phyloP scores from a whole-genome alignment of 2,888 invertebrate species.

The Acrocyrtus sp. region DNA sequence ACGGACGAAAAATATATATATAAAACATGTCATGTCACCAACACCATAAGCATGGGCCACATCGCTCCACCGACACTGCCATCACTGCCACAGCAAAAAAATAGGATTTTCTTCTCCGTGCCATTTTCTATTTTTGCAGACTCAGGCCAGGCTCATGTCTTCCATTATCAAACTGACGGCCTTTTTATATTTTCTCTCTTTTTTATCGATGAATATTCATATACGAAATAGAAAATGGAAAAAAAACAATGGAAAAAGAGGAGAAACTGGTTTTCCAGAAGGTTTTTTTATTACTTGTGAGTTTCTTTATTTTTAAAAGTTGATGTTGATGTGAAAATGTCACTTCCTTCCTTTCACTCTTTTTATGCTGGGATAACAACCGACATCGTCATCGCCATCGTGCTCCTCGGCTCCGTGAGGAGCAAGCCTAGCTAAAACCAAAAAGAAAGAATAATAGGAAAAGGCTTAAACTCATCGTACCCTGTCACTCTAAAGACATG shows the following conservation, averaged over 20 bases:
- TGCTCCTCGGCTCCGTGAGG: too few species aligned
- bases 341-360: conserved; percentile 24
- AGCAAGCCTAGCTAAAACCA: background rate
- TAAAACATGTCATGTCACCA: conserved; percentile 28
- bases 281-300: conserved; percentile 17
- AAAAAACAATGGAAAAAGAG: background rate
- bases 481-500: too few species aligned
- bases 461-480: too few species aligned
- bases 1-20: conserved; percentile 34
- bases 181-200: too few species aligned
- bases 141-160: conserved; percentile 12
- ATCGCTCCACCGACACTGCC: background rate
- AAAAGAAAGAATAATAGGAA: background rate
- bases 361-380: too few species aligned
- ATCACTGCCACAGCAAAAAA: conserved; percentile 16
- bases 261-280: conserved; percentile 10
- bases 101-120: conserved; percentile 9
- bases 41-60: background rate
- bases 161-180: conserved; percentile 32
- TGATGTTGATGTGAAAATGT: background rate
- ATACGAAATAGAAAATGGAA: background rate
- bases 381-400: too few species aligned
- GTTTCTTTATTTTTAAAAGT: conserved; percentile 4
- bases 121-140: conserved; percentile 3
- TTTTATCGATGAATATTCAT: background rate